Evolutionary conservation across 2,113 vertebrate genomes (phyloP).

Genomic region (Cyanocitta stelleri): DNA sequence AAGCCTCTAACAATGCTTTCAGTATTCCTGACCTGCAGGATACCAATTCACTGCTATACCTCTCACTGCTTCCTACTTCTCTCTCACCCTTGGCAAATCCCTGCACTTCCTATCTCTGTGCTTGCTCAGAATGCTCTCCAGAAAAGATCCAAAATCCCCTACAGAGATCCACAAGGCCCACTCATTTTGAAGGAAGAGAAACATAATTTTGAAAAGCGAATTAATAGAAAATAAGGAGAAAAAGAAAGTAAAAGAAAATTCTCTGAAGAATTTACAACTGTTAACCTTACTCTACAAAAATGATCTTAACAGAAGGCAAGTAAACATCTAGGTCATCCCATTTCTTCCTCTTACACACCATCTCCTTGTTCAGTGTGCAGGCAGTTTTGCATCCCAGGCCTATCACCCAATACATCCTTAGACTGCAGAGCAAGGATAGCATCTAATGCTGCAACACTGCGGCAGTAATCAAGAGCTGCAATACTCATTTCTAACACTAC

Average conservation of each 20-base stretch:
- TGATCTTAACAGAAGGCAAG: neutral
- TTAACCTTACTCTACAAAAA: neutral
- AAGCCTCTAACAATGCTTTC: neutral
- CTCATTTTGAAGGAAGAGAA: neutral
- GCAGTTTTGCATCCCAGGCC: neutral
- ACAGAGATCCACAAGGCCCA: neutral
- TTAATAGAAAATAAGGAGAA: neutral
- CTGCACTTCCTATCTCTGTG: neutral
- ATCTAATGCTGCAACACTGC: neutral
- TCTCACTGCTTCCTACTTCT: neutral
- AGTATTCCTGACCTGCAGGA: neutral
- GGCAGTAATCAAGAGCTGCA: neutral
- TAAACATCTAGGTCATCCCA: neutral
- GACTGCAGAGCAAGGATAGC: neutral
- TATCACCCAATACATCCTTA: neutral
- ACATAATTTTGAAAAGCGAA: neutral
- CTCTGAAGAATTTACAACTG: neutral
- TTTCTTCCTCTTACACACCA: neutral
- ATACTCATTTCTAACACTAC: neutral
- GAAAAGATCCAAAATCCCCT: neutral
- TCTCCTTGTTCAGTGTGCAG: neutral
- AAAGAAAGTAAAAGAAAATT: neutral
- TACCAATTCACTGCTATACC: neutral
- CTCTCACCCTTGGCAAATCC: neutral
- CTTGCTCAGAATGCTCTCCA: neutral